These are phyloP conservation scores for Andrena praecox DNA, from an alignment of 2,888 invertebrate genomes.

Conservation along the genomic window DNA sequence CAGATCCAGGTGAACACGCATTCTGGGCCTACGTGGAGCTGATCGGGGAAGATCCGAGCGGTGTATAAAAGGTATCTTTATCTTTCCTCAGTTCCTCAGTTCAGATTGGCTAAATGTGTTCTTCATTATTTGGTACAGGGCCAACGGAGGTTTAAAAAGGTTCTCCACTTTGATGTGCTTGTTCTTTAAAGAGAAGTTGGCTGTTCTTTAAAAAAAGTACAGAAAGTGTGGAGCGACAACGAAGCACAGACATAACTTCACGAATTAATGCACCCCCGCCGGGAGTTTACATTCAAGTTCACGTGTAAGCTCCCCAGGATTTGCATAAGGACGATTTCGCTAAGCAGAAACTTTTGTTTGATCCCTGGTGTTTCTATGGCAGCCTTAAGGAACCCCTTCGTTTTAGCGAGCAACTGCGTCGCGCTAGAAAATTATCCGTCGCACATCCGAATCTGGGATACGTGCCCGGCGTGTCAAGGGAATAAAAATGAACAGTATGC, in stretches of 20 bases:
- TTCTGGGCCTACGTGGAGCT: too few species aligned
- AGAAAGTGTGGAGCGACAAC: neutral
- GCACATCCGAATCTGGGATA: conserved; percentile 38
- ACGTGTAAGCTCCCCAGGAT: conserved; percentile 54
- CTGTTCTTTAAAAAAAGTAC: neutral
- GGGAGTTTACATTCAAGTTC: conserved; percentile 30
- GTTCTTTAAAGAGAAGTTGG: too few species aligned
- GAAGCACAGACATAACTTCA: neutral
- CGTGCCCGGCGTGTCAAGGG: conserved; percentile 15
- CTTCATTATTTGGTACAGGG: too few species aligned
- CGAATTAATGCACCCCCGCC: conserved; percentile 34
- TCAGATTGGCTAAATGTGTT: too few species aligned
- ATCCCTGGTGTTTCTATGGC: conserved; percentile 68
- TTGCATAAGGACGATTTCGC: conserved; percentile 64
- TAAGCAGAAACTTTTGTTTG: conserved; percentile 68
- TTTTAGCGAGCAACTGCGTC: conserved; percentile 30
- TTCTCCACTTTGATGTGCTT: too few species aligned
- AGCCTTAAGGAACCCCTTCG: conserved; percentile 57
- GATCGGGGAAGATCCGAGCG: too few species aligned
- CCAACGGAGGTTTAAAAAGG: too few species aligned
- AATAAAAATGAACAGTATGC: conserved; percentile 43
- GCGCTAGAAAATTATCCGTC: conserved; percentile 51
- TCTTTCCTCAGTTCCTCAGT: too few species aligned
- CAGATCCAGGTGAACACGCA: too few species aligned
- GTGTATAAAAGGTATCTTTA: too few species aligned